Evolutionary conservation across 1,140 invertebrate species (phyloP), one percentile per base, ranked within the genome.

Genomic region (Mactra quadrangularis): DNA sequence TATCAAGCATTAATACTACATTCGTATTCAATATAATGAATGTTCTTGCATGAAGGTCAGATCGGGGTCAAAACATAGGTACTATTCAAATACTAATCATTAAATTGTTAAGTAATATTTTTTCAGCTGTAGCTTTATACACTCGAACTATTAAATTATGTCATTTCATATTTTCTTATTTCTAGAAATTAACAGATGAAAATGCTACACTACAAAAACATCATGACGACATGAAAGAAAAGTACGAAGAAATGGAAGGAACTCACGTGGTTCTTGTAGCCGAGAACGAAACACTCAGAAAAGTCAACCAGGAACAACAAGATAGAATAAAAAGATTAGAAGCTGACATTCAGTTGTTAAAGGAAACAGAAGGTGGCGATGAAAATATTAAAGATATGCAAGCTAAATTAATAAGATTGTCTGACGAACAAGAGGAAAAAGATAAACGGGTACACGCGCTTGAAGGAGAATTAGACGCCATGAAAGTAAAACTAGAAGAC

Each of bases 401-500:
- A 52, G 60, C 72, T 25, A 82, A 82, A 50, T 55, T 82, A 41
- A 74, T 82, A n/a, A 47, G 68, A 57, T 38, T 82, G 50, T 45
- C 79, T 27, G 59, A 75, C 38, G 79, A 82, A 71, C 79, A 82
- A 27, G 79, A 82, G 38, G 59, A 75, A 27, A 82, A 82, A 45
- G 79, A 82, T 38, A 45, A 41, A 33, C 50, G 66, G 15, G 74
- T 82, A 27, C 79, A 82, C 50, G 59, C n/a, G 35, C 45, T 82
- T 11, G 53, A 66, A 33, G 70, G 59, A 7, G 68, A 82, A 50
- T 57, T 82, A 29, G 79, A 82, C 25, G 45, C 70, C 6, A 82
- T 68, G 7, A n/a, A 60, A 38, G 70, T 64, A 52, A 59, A 72
- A 45, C 50, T 82, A 11, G 52, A 68, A 38, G 59, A 66, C 29